Percentiles rank a stretch among this genome's conserved stretches.
Evolutionary conservation across 1,140 invertebrate species (phyloP).

Genomic region (Diorhabda sublineata): DNA sequence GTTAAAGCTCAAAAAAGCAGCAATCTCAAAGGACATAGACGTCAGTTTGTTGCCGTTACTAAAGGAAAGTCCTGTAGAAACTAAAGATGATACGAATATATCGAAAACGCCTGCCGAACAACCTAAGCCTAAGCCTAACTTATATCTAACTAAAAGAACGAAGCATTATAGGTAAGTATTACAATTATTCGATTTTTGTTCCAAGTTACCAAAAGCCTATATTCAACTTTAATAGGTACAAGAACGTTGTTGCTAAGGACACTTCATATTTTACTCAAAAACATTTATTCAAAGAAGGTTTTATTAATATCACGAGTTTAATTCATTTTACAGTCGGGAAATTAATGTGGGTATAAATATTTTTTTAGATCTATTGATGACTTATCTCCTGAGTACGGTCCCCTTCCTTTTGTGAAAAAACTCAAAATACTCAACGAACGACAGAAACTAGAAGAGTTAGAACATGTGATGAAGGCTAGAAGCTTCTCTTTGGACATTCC

Average conservation of each 20-base stretch:
- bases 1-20: slow-evolving; percentile 56
- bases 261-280: too few species aligned
- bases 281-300: not conserved
- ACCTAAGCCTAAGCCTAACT: slow-evolving; percentile 29
- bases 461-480: slow-evolving; percentile 65
- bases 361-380: slow-evolving; percentile 67
- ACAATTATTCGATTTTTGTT: too few species aligned
- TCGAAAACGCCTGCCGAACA: slow-evolving; percentile 10
- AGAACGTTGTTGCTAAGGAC: too few species aligned
- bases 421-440: slow-evolving; percentile 83
- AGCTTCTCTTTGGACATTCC: slow-evolving; percentile 77
- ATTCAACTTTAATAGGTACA: too few species aligned
- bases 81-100: slow-evolving; percentile 5
- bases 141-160: slow-evolving; percentile 45
- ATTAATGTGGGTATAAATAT: not conserved
- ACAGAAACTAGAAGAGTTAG: slow-evolving; percentile 77
- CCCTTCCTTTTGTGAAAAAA: slow-evolving; percentile 83
- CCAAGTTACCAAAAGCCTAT: too few species aligned
- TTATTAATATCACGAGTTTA: not conserved
- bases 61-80: slow-evolving; percentile 42
- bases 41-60: slow-evolving; percentile 15
- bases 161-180: slow-evolving; percentile 60
- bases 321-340: not conserved
- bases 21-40: slow-evolving; percentile 46
- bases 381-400: slow-evolving; percentile 80